A percentile compares a stretch with the other conserved stretches of the same genome.
Evolutionary conservation across 1,140 invertebrate genomes (phyloP).

Genomic region (Mylabris phalerata): DNA sequence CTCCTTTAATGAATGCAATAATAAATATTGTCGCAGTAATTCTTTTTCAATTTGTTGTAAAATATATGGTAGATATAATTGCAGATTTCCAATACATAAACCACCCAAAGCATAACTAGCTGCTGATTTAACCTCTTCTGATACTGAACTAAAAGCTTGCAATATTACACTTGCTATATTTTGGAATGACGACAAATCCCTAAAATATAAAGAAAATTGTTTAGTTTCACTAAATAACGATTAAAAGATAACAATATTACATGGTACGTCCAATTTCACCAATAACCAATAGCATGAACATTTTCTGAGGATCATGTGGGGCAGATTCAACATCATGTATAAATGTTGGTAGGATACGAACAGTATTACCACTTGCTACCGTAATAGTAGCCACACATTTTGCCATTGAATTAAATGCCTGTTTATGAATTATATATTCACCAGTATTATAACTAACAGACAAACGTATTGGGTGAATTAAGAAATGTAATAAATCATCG

Average conservation of each 20-base stretch:
- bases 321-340: conserved; percentile 73
- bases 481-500: conserved; percentile 66
- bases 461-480: conserved; percentile 44
- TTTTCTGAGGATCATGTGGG: conserved; percentile 71
- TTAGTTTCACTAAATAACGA: background rate
- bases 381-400: conserved; percentile 93
- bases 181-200: conserved; percentile 5
- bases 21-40: conserved; percentile 89
- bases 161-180: conserved; percentile 53
- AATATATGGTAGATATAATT: conserved; percentile 90
- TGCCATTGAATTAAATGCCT: conserved; percentile 87
- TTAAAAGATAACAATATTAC: conserved; percentile 48
- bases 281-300: conserved; percentile 88
- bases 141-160: conserved; percentile 67
- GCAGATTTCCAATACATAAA: conserved; percentile 90
- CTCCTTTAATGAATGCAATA: conserved; percentile 97
- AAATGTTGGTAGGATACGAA: conserved; percentile 79
- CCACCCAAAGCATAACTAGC: conserved; percentile 95
- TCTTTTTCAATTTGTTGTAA: conserved; percentile 89
- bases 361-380: conserved; percentile 62
- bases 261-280: conserved; percentile 94
- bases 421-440: conserved; percentile 47
- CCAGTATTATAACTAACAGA: background rate
- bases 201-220: background rate
- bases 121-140: conserved; percentile 89